Evolutionary conservation across 35 echinoderm and acorn worm species (phyloP).

Genomic region (Stichopus chloronotus): DNA sequence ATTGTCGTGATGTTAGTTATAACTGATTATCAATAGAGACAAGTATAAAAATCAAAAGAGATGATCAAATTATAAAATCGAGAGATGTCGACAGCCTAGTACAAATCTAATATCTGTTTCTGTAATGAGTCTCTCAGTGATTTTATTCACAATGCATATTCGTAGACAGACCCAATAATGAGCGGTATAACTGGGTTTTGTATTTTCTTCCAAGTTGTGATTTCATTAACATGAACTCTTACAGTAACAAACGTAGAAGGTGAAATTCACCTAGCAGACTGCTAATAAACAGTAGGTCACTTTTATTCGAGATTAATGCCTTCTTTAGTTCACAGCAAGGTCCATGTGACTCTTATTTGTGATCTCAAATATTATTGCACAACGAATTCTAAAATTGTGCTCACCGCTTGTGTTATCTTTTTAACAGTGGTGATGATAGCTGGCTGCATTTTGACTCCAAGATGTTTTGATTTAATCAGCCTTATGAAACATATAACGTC

Average conservation of each 20-base stretch:
- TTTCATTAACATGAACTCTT: too few relatives aligned
- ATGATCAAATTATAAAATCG: too few relatives aligned
- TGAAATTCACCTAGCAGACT: not conserved
- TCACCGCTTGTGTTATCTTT: not conserved
- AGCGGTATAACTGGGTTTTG: not conserved
- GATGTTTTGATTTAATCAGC: too few relatives aligned
- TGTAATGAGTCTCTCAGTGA: not conserved
- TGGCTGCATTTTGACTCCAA: too few relatives aligned
- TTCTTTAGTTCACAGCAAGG: constrained; percentile 33
- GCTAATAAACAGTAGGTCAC: not conserved
- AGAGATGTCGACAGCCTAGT: not conserved
- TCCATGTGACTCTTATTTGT: constrained; percentile 43
- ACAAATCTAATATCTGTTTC: too few relatives aligned
- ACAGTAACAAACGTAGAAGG: too few relatives aligned
- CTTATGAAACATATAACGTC: too few relatives aligned
- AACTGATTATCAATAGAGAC: too few relatives aligned
- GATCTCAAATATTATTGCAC: constrained; percentile 6
- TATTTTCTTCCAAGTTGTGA: not conserved
- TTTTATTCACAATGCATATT: not conserved
- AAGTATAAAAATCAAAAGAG: too few relatives aligned
- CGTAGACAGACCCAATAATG: not conserved
- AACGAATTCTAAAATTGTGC: constrained; percentile 22
- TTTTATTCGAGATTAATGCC: constrained; percentile 34
- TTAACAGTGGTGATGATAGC: too few relatives aligned
- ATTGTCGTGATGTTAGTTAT: not conserved